Evolutionary conservation across 2,888 invertebrate genomes (phyloP), one percentile per base, ranked within the genome.

Genomic region (Iselma pallidipennis): DNA sequence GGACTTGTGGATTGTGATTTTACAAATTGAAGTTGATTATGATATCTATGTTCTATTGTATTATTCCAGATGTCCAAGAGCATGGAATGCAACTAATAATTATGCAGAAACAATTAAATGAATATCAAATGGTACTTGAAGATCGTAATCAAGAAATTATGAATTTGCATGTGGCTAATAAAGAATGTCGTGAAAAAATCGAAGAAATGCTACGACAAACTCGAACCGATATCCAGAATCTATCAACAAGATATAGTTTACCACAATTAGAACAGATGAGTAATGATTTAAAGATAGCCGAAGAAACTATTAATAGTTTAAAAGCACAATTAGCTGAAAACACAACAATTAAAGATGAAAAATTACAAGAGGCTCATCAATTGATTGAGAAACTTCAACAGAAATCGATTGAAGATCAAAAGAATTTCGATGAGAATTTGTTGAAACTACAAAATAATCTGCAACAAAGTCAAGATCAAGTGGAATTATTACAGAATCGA

Each of bases 251-350:
- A 67, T 77, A 77, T 61, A 76, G 71, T 60, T 60, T 77, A 59
- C 77, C 77, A 12, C 73, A 77, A 63, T 63, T 77, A 28, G 74
- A 76, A 63, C 67, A 68, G 50, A 77, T 77, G 76, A 72, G 69
- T 54, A 69, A 74, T 54, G 76, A 76, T 61, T 63, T 77, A 37
- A 69, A 70, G 60, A 68, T 68, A 33, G 70, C 76, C 0, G 70
- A 75, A 55, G 59, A 65, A 10, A 71, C 64, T 56, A 74, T 74
- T n/a, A 66, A 65, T 49, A 66, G 67, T 28, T 59, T 76, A 16
- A 68, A 70, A 52, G 59, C 69, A 57, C 59, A 73, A 63, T 56
- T 74, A 25, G 51, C 55, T 4, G 68, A 71, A 50, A 64, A 64
- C 28, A 63, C 69, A 16, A 12, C 63, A 68, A 55, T 29, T 73